Base-by-base conservation (phyloP, 2,113 vertebrate species). In the Cariama cristata region DNA sequence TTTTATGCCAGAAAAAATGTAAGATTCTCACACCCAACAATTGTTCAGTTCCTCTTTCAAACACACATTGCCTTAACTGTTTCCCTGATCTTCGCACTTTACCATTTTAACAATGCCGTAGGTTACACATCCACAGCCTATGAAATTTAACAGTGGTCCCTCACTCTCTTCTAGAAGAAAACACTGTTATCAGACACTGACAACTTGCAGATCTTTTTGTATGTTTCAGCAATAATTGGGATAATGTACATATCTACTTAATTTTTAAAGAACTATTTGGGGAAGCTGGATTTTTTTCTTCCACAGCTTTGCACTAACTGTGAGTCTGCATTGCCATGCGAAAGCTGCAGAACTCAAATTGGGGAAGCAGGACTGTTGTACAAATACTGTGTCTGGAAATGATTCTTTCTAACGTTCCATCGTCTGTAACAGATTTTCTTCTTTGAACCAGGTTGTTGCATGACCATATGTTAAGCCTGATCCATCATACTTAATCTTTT, bases 401-500 rank as follows among this genome's bases (percentile, higher is more conserved):
- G 13, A 87, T 95, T 76, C 16, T 35, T 88, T 85, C 59, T 62
- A 90, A 55, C 40, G 95, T 94, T 77, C 60, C 49, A 45, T 30
- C 86, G 38, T 38, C 69, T 42, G 18, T 67, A 92, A 90, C 14
- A 63, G 38, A 32, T 92, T 71, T 56, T n/a, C 42, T 87, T 96
- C 84, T 91, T 84, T 87, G 59, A 95, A 96, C 49, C 72, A 80
- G 38, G 60, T 58, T 80, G 40, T 71, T 86, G 42, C 62, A 52
- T 64, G 79, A 45, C 52, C 24, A 8, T 35, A 62, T 80, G 59
- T 88, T 81, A 89, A 79, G 20, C 30, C 62, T 52, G 55, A 90
- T 42, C 82, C 42, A 30, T 90, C 86, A 80, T 35, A 94, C 71
- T 75, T 96, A 94, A 96, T 93, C 56, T 33, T 69, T 94, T 59